Evolutionary conservation across 2,113 vertebrate species (phyloP), one percentile per base, ranked within the genome.

Genomic region (Anarrhichthys ocellatus): DNA sequence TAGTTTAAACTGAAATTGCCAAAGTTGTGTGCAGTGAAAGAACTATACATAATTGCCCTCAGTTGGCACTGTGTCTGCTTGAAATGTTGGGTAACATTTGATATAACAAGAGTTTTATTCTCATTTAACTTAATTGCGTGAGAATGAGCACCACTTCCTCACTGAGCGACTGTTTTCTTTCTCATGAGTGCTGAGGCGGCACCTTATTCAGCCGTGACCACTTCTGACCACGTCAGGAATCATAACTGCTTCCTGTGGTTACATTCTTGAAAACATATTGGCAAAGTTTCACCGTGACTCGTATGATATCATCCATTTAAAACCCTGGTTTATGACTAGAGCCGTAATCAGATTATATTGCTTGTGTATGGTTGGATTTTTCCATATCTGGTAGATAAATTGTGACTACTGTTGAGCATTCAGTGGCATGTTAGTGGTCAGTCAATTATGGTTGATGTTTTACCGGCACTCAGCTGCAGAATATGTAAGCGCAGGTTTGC

Each of bases 231-330:
- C 36, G 58, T 78, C 61, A 61, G 36, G 63, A 81, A 81, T 72
- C 73, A 83, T 76, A 85, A 85, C 58, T 42, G 83, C 80, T 92
- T 88, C 68, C 88, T 90, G 79, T 76, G 83, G 86, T 86, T 56
- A n/a, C 2, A 61, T 67, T 82, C 78, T 82, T 90, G 78, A 76
- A 78, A 80, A 62, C 73, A 73, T 68, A 56, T 5, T 82, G 86
- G 73, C 71, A 85, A 27, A 72, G 61, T 67, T 64, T 71, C 78
- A 58, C 79, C 73, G 82, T 86, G 44, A 78, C n/a, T 76, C 69
- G 64, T 59, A 56, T 88, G 78, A 75, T 71, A 59, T 89, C 81
- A 80, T 69, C n/a, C 24, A 63, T 46, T 88, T 83, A 69, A 85
- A 78, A 50, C 6, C 1, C 34, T 73, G 66, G 65, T 87, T 87